Evolutionary conservation across 2,113 vertebrate species (phyloP).

Genomic region (Dermatemys mawii): DNA sequence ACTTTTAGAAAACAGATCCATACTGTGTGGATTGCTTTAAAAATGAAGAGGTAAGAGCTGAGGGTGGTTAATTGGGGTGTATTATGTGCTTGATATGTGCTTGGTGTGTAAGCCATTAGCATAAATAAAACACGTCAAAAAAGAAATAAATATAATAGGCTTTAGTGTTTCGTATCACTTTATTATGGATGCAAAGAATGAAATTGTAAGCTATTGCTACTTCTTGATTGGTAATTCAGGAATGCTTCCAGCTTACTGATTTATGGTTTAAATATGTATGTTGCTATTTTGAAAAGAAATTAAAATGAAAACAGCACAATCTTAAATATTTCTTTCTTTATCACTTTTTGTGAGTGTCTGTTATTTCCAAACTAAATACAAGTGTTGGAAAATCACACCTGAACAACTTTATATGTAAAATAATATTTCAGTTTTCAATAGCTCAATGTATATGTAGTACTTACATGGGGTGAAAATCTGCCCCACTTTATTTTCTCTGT

Average conservation of each 20-base stretch:
- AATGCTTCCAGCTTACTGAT: neutral
- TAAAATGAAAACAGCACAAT: neutral
- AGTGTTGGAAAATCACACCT: neutral
- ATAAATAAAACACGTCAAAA: neutral
- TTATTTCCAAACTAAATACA: neutral
- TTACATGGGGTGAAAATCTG: neutral
- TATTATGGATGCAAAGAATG: neutral
- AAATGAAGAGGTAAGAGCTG: neutral
- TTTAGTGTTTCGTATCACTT: neutral
- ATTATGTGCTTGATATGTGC: neutral
- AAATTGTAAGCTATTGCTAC: neutral
- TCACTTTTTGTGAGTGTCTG: neutral
- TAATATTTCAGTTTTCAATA: neutral
- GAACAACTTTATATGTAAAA: neutral
- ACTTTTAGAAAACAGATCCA: neutral
- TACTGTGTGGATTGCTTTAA: neutral
- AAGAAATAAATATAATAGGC: neutral
- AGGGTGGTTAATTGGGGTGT: neutral
- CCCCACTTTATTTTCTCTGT: neutral
- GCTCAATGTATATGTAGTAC: neutral
- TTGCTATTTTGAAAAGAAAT: neutral
- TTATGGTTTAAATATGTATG: neutral
- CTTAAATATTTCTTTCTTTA: neutral
- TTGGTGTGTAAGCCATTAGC: neutral
- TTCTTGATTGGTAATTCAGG: conserved; percentile 6